Conservation (phyloP, 1,140 invertebrate species). For the Penaeus japonicus region DNA sequence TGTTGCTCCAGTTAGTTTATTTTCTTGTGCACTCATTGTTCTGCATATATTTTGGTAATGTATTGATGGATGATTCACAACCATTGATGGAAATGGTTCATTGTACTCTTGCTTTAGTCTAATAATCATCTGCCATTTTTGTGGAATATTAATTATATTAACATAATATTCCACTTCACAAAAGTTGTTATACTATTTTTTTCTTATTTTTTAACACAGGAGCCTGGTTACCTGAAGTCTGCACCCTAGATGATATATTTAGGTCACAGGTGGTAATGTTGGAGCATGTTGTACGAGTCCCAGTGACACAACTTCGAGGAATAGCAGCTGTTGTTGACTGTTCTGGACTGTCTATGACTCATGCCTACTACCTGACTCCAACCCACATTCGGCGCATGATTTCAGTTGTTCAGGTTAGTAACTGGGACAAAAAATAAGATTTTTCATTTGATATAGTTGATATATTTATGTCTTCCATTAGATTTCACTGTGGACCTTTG, state of each 20-base stretch:
- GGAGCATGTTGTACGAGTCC: constrained; percentile 53
- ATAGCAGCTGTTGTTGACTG: constrained; percentile 57
- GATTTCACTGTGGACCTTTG: not conserved
- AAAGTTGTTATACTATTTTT: not conserved
- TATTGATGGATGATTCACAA: not conserved
- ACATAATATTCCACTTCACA: not conserved
- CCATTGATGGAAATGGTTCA: no score
- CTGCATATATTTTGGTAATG: not conserved
- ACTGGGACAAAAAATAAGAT: no score
- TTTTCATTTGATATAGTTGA: not conserved
- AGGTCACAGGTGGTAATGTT: constrained; percentile 53
- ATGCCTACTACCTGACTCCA: constrained; percentile 53
- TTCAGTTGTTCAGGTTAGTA: constrained; percentile 53
- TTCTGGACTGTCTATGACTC: constrained; percentile 48
- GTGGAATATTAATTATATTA: no score
- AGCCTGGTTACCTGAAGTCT: constrained; percentile 45
- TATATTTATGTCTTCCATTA: not conserved
- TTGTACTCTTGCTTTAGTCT: no score
- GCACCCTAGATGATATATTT: constrained; percentile 52
- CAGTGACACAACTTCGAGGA: constrained; percentile 55
- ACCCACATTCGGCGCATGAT: constrained; percentile 56
- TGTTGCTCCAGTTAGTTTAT: not conserved
- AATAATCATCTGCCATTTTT: no score
- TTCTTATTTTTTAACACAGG: constrained; percentile 18
- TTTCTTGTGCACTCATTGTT: not conserved